Conservation (phyloP, 1,140 invertebrate species). For the Fopius arisanus region DNA sequence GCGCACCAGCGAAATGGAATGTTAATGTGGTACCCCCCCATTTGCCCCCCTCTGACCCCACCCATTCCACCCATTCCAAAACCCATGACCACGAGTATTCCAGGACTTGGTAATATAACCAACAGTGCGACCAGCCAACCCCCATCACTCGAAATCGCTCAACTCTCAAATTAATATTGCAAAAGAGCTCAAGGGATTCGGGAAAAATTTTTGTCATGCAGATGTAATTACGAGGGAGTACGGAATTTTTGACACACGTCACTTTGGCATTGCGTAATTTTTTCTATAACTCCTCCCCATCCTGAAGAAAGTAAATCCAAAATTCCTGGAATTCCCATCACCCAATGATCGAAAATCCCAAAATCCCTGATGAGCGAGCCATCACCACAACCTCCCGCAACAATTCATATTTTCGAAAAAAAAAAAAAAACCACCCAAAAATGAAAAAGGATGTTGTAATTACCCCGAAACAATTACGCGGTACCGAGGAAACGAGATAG, state of each 20-base stretch:
- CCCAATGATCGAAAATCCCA: too few relatives aligned
- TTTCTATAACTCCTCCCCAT: too few relatives aligned
- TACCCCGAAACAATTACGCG: slow-evolving; percentile 23
- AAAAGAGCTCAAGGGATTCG: not conserved
- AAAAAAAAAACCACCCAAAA: too few relatives aligned
- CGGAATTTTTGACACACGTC: too few relatives aligned
- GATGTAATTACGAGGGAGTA: too few relatives aligned
- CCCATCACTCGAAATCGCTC: not conserved
- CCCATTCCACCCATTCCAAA: not conserved
- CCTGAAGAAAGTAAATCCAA: too few relatives aligned
- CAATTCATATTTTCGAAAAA: too few relatives aligned
- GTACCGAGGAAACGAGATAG: slow-evolving; percentile 16
- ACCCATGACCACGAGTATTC: slow-evolving; percentile 9
- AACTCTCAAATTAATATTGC: not conserved
- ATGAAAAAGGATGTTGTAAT: slow-evolving; percentile 15
- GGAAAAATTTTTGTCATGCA: too few relatives aligned
- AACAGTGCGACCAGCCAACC: not conserved
- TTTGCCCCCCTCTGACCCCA: not conserved
- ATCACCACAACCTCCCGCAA: too few relatives aligned
- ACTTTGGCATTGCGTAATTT: too few relatives aligned
- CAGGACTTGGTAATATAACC: not conserved
- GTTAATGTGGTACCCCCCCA: slow-evolving; percentile 33
- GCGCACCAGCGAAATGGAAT: slow-evolving; percentile 36
- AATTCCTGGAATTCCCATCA: too few relatives aligned
- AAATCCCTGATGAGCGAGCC: too few relatives aligned